Evolutionary conservation across 2,888 invertebrate genomes (phyloP), one percentile per base, ranked within the genome.

Genomic region (Conus canariensis): DNA sequence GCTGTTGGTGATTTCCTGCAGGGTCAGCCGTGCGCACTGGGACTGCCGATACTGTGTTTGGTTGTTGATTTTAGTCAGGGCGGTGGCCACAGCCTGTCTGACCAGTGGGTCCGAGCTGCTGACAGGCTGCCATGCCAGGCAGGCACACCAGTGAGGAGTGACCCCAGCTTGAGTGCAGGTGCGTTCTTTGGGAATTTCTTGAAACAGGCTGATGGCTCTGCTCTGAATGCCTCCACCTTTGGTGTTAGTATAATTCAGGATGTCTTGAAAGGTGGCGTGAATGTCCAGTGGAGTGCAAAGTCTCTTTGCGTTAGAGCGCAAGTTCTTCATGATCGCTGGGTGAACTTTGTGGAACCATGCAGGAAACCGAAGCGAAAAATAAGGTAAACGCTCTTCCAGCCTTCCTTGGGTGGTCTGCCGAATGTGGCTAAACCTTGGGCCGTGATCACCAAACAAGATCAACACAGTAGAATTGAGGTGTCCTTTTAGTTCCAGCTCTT

Each of bases 101-200:
- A 97, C 97, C 19, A 97, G 95, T 0, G 96, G 95, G 82, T 97
- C 97, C 0, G 96, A 95, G 0, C 96, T 91, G 1, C 97, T 96
- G 0, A 98, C 96, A 88, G 97, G 97, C 92, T 97, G 96, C 99
- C 99, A 99, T n/a, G 97, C 97, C 1, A 99, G 97, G 95, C 99
- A 99, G 0, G 98, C 98, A 95, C 99, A 99, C 99, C 99, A 99
- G 96, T 99, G 99, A 0, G 99, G 98, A 95, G 98, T 98, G 90
- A 99, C 98, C 90, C 98, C 98, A 0, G 99, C 99, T 95, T 98
- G 97, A 7, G 97, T 97, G 95, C 99, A 99, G 10, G 98, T 98
- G 56, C 99, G 97, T 92, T 97, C 97, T 16, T 96, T 95, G 0
- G 98, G 98, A 56, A 96, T 94, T 88, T 93, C 92, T 82, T 92